A percentile compares a stretch with the other conserved stretches of the same genome.
These are phyloP conservation scores for Sphecodes monilicornis DNA, from an alignment of 2,888 invertebrate species.

Conservation along the genomic window DNA sequence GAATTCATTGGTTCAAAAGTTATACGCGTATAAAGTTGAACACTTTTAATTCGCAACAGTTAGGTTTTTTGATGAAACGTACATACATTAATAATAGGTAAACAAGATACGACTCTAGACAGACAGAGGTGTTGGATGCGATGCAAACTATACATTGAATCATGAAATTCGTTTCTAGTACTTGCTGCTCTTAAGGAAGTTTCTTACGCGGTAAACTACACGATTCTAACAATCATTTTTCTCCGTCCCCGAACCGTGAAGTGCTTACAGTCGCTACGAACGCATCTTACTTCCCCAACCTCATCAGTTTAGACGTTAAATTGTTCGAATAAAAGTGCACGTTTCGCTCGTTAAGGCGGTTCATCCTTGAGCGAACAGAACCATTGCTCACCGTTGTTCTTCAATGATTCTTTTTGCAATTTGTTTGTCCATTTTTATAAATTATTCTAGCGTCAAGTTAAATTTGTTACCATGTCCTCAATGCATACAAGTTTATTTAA, in stretches of 20 bases:
- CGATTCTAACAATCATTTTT: conserved; percentile 22
- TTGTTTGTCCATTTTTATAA: too few species aligned
- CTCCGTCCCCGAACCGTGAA: conserved; percentile 27
- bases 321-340: conserved; percentile 26
- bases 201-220: not conserved
- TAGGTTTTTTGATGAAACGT: too few species aligned
- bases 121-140: not conserved
- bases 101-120: too few species aligned
- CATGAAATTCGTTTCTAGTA: not conserved
- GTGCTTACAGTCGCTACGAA: conserved; percentile 7
- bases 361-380: not conserved
- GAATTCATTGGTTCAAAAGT: too few species aligned
- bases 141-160: not conserved
- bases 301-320: conserved; percentile 17
- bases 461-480: too few species aligned
- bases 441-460: too few species aligned
- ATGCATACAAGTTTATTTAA: too few species aligned
- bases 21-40: too few species aligned
- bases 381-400: too few species aligned
- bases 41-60: too few species aligned
- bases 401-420: too few species aligned
- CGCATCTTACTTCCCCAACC: not conserved
- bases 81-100: too few species aligned
- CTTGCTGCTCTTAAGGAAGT: not conserved
- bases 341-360: conserved; percentile 20